A percentile compares a stretch with the other conserved stretches of the same genome.
Evolutionary conservation across 92 coral and sea anemone species (phyloP).

Genomic region (Palythoa grandis): DNA sequence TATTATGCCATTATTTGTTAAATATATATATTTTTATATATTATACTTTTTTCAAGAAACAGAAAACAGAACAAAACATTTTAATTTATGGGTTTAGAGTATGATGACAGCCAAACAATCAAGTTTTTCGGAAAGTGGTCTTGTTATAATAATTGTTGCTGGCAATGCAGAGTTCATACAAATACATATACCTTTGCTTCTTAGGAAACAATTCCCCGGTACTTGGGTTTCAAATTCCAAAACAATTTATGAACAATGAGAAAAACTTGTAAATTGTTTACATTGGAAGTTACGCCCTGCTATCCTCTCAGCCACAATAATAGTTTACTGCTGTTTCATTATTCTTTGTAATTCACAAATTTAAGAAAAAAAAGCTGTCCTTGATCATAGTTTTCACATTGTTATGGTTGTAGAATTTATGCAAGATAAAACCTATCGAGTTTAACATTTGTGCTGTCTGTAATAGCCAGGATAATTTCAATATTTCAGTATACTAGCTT

Average conservation of each 20-base stretch:
- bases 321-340: neutral
- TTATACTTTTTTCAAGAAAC: too few relatives aligned
- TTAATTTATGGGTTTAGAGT: neutral
- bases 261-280: constrained; percentile 51
- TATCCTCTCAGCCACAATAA: neutral
- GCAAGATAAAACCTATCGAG: neutral
- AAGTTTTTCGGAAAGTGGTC: constrained; percentile 4
- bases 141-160: constrained; percentile 30
- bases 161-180: constrained; percentile 23
- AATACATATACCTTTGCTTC: constrained; percentile 35
- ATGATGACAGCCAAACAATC: constrained; percentile 1
- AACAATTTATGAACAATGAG: constrained; percentile 47
- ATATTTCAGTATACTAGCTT: neutral
- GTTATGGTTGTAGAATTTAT: constrained; percentile 2
- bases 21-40: too few relatives aligned
- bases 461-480: neutral
- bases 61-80: too few relatives aligned
- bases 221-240: constrained; percentile 37
- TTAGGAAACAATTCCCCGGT: constrained; percentile 39
- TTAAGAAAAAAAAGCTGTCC: neutral
- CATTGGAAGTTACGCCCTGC: constrained; percentile 38
- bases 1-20: too few relatives aligned
- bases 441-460: neutral
- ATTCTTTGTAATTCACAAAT: neutral
- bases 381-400: constrained; percentile 1